These are phyloP conservation scores for Coleophora flavipennella DNA, from an alignment of 2,888 invertebrate species.

Conservation along the genomic window DNA sequence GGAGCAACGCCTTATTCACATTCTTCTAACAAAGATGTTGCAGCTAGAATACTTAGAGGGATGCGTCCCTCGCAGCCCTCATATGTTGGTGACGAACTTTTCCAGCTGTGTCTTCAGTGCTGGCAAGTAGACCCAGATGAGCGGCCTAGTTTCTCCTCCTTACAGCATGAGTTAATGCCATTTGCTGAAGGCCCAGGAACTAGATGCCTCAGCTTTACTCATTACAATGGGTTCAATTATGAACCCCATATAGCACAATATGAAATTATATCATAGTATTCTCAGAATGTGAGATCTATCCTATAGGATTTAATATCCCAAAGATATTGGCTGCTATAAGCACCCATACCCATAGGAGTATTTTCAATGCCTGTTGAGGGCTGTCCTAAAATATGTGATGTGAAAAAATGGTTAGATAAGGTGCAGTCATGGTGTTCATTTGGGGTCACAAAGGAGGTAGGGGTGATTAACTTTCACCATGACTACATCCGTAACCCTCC, in stretches of 20 bases:
- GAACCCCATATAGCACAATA: slow-evolving; percentile 59
- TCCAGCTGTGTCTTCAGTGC: slow-evolving; percentile 86
- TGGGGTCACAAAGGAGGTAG: no score
- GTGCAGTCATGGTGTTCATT: no score
- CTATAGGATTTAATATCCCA: slow-evolving; percentile 8
- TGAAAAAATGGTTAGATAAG: no score
- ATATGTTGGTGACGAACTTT: slow-evolving; percentile 83
- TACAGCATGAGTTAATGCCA: slow-evolving; percentile 60
- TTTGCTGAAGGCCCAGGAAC: slow-evolving; percentile 44
- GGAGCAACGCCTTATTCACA: slow-evolving; percentile 85
- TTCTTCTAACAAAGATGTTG: slow-evolving; percentile 77
- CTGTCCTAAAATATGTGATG: no score
- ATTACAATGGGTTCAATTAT: slow-evolving; percentile 58
- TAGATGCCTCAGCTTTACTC: slow-evolving; percentile 55
- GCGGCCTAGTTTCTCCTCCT: slow-evolving; percentile 78
- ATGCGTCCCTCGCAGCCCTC: slow-evolving; percentile 81
- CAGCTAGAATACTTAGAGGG: slow-evolving; percentile 78
- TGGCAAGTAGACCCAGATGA: slow-evolving; percentile 89
- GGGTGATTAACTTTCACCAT: no score
- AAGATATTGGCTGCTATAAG: slow-evolving; percentile 11
- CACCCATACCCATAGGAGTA: no score
- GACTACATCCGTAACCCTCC: no score
- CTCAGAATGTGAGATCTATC: no score
- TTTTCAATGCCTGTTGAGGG: no score
- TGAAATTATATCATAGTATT: slow-evolving; percentile 48